Evolutionary conservation across 2,888 invertebrate genomes (phyloP).

Genomic region (Diarsia mendica): DNA sequence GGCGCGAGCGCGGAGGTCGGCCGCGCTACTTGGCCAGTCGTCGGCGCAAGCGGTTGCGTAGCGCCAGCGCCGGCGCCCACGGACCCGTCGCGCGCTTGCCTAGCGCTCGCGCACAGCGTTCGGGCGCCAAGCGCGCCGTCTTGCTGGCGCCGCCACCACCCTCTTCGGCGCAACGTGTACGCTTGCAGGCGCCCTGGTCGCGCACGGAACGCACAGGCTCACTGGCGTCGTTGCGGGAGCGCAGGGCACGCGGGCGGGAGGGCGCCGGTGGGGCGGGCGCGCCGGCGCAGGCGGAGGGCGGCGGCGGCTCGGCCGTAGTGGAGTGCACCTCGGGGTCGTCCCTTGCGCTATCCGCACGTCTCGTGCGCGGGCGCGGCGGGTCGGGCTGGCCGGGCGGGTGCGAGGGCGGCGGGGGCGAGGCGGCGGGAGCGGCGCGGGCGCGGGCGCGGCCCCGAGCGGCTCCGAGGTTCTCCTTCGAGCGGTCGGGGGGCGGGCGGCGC

Average conservation of each 20-base stretch:
- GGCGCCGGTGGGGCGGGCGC: slow-evolving; percentile 67
- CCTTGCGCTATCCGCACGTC: slow-evolving; percentile 71
- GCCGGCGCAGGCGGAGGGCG: slow-evolving; percentile 70
- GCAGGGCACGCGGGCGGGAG: slow-evolving; percentile 52
- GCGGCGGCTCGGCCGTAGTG: slow-evolving; percentile 72
- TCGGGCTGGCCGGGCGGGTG: slow-evolving; percentile 63
- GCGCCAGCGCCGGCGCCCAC: slow-evolving; percentile 85
- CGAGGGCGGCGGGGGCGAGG: slow-evolving; percentile 66
- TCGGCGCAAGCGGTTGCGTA: slow-evolving; percentile 85
- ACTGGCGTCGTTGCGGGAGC: slow-evolving; percentile 74
- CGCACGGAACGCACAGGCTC: slow-evolving; percentile 68
- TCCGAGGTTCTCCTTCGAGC: slow-evolving; percentile 87
- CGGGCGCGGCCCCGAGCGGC: slow-evolving; percentile 79
- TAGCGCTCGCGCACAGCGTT: slow-evolving; percentile 73
- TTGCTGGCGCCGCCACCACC: slow-evolving; percentile 65
- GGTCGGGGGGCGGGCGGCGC: slow-evolving; percentile 78
- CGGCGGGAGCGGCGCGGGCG: slow-evolving; percentile 76
- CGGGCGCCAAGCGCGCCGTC: slow-evolving; percentile 67
- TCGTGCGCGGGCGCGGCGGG: slow-evolving; percentile 65
- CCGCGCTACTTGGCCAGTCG: slow-evolving; percentile 83
- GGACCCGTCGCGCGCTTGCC: slow-evolving; percentile 80
- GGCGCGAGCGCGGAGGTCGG: slow-evolving; percentile 63
- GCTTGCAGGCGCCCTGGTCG: slow-evolving; percentile 58
- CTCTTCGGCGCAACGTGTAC: slow-evolving; percentile 57
- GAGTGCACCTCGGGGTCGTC: slow-evolving; percentile 78